Evolutionary conservation across 2,113 vertebrate species (phyloP).

Genomic region (Bufo bufo): DNA sequence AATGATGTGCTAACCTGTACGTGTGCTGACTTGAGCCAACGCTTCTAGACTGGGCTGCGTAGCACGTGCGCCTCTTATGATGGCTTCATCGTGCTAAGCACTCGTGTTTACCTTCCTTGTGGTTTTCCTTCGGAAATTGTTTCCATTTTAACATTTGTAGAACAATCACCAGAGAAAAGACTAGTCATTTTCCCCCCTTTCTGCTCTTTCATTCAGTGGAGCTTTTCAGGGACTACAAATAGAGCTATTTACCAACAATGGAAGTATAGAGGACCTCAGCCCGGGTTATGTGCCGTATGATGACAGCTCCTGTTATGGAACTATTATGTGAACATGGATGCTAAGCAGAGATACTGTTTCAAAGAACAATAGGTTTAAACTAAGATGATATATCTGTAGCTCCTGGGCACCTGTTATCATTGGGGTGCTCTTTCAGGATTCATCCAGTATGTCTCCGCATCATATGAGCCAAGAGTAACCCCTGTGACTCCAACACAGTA

Average conservation of each 20-base stretch:
- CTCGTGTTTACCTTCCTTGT: constrained; percentile 41
- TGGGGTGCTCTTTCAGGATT: constrained; percentile 32
- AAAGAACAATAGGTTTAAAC: constrained; percentile 65
- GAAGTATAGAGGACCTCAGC: constrained; percentile 65
- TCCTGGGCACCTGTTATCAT: constrained; percentile 53
- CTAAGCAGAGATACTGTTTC: constrained; percentile 61
- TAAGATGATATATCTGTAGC: constrained; percentile 49
- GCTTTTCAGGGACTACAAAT: constrained; percentile 80
- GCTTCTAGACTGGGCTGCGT: not conserved
- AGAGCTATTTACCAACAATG: constrained; percentile 71
- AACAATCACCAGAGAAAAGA: constrained; percentile 67
- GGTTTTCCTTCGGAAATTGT: constrained; percentile 60
- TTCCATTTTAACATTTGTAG: constrained; percentile 64
- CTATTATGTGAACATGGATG: constrained; percentile 73
- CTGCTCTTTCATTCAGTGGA: constrained; percentile 64
- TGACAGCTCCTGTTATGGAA: constrained; percentile 84
- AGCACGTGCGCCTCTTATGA: not conserved
- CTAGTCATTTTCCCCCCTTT: constrained; percentile 60
- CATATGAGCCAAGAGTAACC: constrained; percentile 16
- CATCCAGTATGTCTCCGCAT: not conserved
- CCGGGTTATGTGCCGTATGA: constrained; percentile 69
- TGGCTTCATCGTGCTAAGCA: constrained; percentile 7
- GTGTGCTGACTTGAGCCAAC: constrained; percentile 10
- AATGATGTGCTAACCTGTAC: not conserved
- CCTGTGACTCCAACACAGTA: not conserved